Base-by-base conservation (phyloP, 1,140 invertebrate genomes). In the Leucophenga varia region DNA sequence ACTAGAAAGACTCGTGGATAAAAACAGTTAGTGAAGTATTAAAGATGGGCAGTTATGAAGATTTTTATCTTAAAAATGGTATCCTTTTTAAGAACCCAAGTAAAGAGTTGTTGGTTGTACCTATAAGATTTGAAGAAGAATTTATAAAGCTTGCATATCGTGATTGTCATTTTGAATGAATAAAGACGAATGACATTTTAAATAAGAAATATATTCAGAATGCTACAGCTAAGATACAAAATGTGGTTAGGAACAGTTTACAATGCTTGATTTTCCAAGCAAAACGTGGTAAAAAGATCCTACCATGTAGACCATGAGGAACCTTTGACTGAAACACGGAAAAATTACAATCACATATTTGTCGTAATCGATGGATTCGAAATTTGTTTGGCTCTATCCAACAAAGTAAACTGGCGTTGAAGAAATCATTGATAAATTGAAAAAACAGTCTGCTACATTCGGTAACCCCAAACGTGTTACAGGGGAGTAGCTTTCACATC, bases 301-400 rank as follows among this genome's bases (percentile, higher is more conserved):
- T 55, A 47, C 1, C 47, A 49, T 40, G 13, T 49, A 3, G 47
- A 49, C 20, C 47, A 43, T 32, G 13, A 34, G 3, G 74, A 76
- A 42, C 77, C 75, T 6, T 35, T 77, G 3, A 30, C 47, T 14
- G 31, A 50, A 13, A 69, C 70, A 0, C 52, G 51, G 9, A 77
- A 78, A 30, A 53, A 55, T 13, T 77, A 78, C 45, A 60, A 67
- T 13, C 56, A 76, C 51, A 55, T 77, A 6, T 57, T 55, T 0
- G 25, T 30, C 7, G 47, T 77, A 0, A 47, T 75, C 3, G 74
- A 76, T 50, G 65, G 46, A 1, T 55, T 61, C 64, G 1, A 77
- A 77, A 34, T 78, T 76, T 55, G 47, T 55, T 1, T 75, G 64
- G 59, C 12, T 78, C 16, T 76, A 69, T 45, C n/a, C n/a, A n/a